Evolutionary conservation across 1,140 invertebrate genomes (phyloP).

Genomic region (Lerema accius): DNA sequence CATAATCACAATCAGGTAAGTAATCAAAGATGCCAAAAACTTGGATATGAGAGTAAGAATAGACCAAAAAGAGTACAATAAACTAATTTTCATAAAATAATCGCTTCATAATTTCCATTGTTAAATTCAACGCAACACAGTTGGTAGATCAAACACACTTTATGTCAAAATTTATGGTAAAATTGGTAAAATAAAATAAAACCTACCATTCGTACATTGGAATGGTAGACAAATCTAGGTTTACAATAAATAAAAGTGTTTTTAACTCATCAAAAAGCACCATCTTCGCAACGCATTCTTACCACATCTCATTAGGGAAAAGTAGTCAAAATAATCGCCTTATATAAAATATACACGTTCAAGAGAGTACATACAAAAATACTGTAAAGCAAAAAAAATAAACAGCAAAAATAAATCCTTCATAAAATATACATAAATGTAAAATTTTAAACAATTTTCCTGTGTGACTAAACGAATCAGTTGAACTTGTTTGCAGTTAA

Average conservation of each 20-base stretch:
- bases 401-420: no score
- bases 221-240: conserved; percentile 1
- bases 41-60: no score
- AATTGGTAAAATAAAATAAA: neutral
- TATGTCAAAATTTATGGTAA: conserved; percentile 6
- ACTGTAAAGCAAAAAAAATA: neutral
- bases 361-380: neutral
- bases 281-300: neutral
- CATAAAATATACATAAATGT: no score
- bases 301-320: conserved; percentile 12
- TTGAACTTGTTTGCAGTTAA: no score
- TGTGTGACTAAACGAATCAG: no score
- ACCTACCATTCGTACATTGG: conserved; percentile 6
- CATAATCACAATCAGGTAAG: neutral
- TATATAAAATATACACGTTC: neutral
- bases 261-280: conserved; percentile 21
- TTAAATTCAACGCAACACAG: neutral
- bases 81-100: no score
- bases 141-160: neutral
- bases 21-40: conserved; percentile 4
- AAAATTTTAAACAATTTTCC: no score
- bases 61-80: no score
- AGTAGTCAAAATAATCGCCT: neutral
- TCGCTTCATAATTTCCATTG: conserved; percentile 20
- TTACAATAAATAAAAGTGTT: conserved; percentile 9